Base-by-base conservation (phyloP, 2,888 invertebrate species). In the Harpagoxenus sublaevis region DNA sequence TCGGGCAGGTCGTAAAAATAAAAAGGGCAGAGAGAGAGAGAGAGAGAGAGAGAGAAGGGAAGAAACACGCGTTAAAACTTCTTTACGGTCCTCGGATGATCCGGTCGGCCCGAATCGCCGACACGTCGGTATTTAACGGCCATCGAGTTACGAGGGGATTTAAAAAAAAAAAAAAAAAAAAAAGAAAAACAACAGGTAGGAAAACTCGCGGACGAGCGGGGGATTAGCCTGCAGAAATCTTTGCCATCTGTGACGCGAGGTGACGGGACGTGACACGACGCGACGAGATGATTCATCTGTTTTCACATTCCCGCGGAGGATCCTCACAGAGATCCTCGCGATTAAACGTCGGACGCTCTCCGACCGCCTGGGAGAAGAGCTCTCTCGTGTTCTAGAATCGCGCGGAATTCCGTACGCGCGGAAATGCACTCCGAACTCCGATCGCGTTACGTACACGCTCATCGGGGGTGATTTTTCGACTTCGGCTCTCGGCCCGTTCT, bases 211-310 rank as follows among this genome's bases (percentile, higher is more conserved):
- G 2, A 48, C 15, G 35, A 42, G 55, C 53, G 28, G 23, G 12
- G 12, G 10, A 31, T 18, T 28, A 57, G 1, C 57, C 31, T 12
- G 55, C 28, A 66, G 57, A 57, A 78, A 68, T 78, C 51, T 28
- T 55, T 45, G 68, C 28, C 53, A 42, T 15, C 45, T 66, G 28
- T 45, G 28, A 66, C 42, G 65, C 51, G 51, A 51, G 31, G 60
- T 42, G 63, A 63, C 51, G 78, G 23, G 55, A 63, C 63, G 42
- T 28, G 66, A 66, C 45, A 18, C 15, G 39, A 70, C n/a, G 9
- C 42, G 55, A 48, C 39, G 62, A 68, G 82, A 87, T 87, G 85
- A 88, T 88, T 84, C 88, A 74, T 86, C 60, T 65, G 65, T 87
- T 84, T 88, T 63, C 71, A 31, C 53, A 63, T 57, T 63, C n/a